Evolutionary conservation across 1,140 invertebrate species (phyloP).

Genomic region (Macrobrachium rosenbergii): DNA sequence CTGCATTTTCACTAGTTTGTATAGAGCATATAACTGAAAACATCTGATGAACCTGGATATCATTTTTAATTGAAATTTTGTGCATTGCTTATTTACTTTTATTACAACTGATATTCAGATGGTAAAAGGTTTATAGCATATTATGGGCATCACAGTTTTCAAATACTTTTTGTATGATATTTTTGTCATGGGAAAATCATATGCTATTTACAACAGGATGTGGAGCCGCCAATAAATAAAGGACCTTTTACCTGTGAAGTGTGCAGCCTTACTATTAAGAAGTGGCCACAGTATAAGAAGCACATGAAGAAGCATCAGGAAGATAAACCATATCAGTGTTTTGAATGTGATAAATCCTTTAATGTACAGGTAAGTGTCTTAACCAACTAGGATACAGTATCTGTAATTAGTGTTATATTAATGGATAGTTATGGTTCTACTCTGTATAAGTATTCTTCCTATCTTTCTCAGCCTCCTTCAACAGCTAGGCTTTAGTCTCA

Average conservation of each 20-base stretch:
- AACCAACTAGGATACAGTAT: background rate
- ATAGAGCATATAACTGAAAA: no score
- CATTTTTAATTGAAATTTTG: no score
- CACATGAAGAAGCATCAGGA: slow-evolving; percentile 58
- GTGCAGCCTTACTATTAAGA: slow-evolving; percentile 43
- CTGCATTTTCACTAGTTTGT: no score
- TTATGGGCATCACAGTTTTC: background rate
- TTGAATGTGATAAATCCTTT: slow-evolving; percentile 52
- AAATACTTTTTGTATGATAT: background rate
- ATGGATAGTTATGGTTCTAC: no score
- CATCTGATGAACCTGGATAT: no score
- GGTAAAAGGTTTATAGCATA: background rate
- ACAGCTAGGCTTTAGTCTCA: background rate
- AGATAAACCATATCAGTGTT: slow-evolving; percentile 61
- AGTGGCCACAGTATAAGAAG: slow-evolving; percentile 56
- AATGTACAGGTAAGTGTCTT: slow-evolving; percentile 53
- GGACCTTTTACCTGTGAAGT: slow-evolving; percentile 52
- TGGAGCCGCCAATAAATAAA: slow-evolving; percentile 55
- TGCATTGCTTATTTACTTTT: background rate
- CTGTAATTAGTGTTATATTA: no score
- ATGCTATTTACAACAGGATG: slow-evolving; percentile 26
- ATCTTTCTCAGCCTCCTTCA: background rate
- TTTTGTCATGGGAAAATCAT: background rate
- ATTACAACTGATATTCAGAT: no score
- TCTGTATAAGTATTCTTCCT: background rate